Percentiles rank a stretch among this genome's conserved stretches.
phyloP scores from a whole-genome alignment of 2,113 vertebrate species.

The Strix aluco region DNA sequence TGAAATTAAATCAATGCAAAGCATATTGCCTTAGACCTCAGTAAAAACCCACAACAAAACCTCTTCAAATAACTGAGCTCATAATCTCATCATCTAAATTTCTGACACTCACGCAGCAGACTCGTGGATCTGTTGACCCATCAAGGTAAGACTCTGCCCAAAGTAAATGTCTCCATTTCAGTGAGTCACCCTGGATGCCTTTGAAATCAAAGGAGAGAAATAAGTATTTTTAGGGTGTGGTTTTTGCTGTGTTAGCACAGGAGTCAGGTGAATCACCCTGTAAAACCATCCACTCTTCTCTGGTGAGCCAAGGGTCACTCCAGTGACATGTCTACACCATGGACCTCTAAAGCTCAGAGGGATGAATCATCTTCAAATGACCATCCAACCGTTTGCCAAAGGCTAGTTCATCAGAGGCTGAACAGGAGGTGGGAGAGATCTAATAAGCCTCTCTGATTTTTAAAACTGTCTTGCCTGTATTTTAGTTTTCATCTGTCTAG shows the following conservation, averaged over 20 bases:
- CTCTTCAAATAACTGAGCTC: background rate
- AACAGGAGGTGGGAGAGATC: background rate
- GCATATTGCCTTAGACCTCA: background rate
- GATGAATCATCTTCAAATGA: background rate
- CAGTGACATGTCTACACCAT: background rate
- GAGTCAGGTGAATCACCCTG: background rate
- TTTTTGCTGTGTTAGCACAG: background rate
- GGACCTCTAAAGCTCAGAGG: background rate
- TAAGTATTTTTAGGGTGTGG: background rate
- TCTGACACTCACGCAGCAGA: background rate
- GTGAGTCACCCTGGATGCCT: fast-evolving
- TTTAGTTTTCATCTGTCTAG: background rate
- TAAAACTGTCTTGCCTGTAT: background rate
- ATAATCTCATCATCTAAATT: background rate
- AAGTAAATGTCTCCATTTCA: background rate
- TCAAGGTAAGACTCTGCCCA: background rate
- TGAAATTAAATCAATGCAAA: background rate
- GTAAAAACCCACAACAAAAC: background rate
- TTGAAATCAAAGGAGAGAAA: background rate
- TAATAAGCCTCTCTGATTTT: background rate
- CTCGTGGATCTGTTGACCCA: background rate
- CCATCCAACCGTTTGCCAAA: background rate
- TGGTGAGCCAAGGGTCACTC: background rate
- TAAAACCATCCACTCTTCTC: background rate
- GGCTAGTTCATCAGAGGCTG: background rate